These are phyloP conservation scores for Gastracanthus pulcherrimus DNA, from an alignment of 2,888 invertebrate species.

Conservation along the genomic window DNA sequence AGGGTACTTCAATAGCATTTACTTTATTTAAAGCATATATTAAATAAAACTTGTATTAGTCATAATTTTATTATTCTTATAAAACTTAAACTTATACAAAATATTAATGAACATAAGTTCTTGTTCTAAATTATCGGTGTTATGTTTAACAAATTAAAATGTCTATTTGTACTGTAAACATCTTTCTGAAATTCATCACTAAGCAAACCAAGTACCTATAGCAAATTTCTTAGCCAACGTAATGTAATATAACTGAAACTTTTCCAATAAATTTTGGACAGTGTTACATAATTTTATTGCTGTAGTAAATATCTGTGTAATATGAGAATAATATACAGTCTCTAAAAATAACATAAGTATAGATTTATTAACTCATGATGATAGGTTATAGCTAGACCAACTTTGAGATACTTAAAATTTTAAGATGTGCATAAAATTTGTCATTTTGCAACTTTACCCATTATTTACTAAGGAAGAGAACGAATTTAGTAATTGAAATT, in stretches of 20 bases:
- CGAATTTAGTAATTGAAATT: background rate
- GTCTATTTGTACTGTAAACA: no score
- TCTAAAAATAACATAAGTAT: background rate
- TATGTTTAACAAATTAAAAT: no score
- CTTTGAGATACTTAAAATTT: conserved; percentile 4
- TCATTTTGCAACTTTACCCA: background rate
- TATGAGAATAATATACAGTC: background rate
- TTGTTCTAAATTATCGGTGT: no score
- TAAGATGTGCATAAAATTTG: background rate
- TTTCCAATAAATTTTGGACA: background rate
- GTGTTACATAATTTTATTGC: conserved; percentile 21
- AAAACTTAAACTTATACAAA: no score
- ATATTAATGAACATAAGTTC: no score
- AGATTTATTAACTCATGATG: conserved; percentile 13
- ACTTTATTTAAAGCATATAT: no score
- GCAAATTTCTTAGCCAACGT: background rate
- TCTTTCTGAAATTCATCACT: no score
- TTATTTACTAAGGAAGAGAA: conserved; percentile 9
- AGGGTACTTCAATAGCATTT: no score
- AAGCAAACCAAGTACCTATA: no score
- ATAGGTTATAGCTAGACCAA: background rate
- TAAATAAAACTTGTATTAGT: no score
- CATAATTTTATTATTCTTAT: no score
- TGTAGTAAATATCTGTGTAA: background rate
- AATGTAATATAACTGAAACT: background rate